Evolutionary conservation across 2,888 invertebrate species (phyloP), one percentile per base, ranked within the genome.

Genomic region (Onthophagus sagittarius): DNA sequence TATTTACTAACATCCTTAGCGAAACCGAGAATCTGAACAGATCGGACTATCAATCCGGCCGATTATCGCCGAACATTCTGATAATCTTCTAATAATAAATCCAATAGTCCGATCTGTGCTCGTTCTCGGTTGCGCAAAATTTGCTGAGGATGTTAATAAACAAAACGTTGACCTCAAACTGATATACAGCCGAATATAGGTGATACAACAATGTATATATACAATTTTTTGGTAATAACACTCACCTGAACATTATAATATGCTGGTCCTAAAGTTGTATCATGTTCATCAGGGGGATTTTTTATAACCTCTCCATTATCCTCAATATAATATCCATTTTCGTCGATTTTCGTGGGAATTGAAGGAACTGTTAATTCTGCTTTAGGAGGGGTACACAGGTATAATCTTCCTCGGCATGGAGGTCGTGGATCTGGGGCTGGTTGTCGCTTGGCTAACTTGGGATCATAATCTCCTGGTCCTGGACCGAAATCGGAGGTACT

Each of bases 251-350:
- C 76, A 63, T 77, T 11, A 73, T 83, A 83, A 78, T 75, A 80
- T 0, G 81, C 82, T n/a, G 83, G 83, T 15, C 83, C 82, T 31
- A 80, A 67, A 0, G 79, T 79, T 15, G 39, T 77, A 75, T 83
- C 82, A 71, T 77, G 71, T 5, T 77, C 72, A 72, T 79, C 76
- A 0, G 80, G 77, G 0, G 82, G 82, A 63, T 80, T 77, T 74
- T 82, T 82, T 6, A 80, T 71, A 5, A 83, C 63, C 23, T 78
- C 77, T 7, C 79, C 81, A 53, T 78, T n/a, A 14, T 73, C 73
- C 64, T 80, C 78, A n/a, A 81, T 15, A 64, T 78, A 77, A 73
- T 85, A 87, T 31, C 84, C 84, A 77, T 84, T 82, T 74, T 79
- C 81, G 75, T 83, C 81, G 3, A 79, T 71, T 69, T 78, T 76